Evolutionary conservation across 2,888 invertebrate genomes (phyloP), one percentile per base, ranked within the genome.

Genomic region (Drosophila paramelanica): DNA sequence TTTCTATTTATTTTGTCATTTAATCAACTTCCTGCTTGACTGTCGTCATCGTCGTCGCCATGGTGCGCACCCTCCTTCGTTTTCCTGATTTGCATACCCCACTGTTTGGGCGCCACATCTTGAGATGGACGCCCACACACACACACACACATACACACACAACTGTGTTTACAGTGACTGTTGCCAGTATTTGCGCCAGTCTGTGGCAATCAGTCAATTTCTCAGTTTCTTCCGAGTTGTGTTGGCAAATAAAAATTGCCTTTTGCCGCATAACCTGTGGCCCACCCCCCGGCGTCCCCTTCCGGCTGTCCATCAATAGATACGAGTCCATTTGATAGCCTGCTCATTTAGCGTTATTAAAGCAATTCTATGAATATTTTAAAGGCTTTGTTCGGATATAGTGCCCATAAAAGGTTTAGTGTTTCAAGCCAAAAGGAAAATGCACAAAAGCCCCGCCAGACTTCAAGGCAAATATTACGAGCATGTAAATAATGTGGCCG

Each of bases 1-100:
- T 76, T 79, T 80, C 74, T 89, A 81, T 90, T 91, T 90, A 86
- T 88, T 91, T 79, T 83, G 82, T 86, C 83, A 89, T 90, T 90
- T 90, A 87, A 90, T 90, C 90, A 88, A 88, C 82, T 89, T 75
- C 79, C 83, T 84, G 82, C 85, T 60, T 64, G 73, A 53, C 73
- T 58, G 74, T 66, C 77, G 58, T 67, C 71, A 50, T 56, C 70
- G 55, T 42, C 23, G 23, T 36, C 36, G 41, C 43, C 61, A 64
- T 67, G 59, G 81, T 43, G 50, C 52, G 52, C 61, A 53, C 60
- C 80, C 60, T 33, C 60, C 31, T 31, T 31, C 31, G 10, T 10
- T 31, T 10, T 31, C 10, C 49, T 81, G 89, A 89, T 89, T 86
- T 86, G 85, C 89, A 86, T 86, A 87, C 81, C 82, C 33, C 70